Evolutionary conservation across 2,797 vertebrate species (phyloP).

Genomic region (Gephyroberyx darwinii): DNA sequence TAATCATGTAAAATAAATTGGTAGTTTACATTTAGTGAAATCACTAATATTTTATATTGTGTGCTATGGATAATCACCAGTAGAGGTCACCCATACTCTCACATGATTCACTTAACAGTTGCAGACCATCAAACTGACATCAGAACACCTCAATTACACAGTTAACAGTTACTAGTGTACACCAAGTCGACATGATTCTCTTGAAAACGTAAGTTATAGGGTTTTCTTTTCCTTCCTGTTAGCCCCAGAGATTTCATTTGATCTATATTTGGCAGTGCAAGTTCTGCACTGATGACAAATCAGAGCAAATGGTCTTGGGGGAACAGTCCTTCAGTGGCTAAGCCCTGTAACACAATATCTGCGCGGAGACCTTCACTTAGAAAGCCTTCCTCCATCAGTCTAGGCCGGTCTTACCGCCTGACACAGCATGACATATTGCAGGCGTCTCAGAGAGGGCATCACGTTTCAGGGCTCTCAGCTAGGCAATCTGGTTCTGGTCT

Average conservation of each 20-base stretch:
- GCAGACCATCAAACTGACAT: not conserved
- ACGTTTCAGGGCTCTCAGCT: conserved; percentile 58
- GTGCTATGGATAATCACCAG: conserved; percentile 38
- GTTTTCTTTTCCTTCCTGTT: not conserved
- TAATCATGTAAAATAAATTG: no score
- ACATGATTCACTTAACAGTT: not conserved
- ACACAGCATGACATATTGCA: conserved; percentile 67
- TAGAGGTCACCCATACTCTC: conserved; percentile 49
- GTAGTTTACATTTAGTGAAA: not conserved
- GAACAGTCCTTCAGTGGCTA: conserved; percentile 6
- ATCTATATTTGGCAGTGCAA: not conserved
- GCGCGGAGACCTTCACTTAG: conserved; percentile 27
- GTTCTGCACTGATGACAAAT: conserved; percentile 8
- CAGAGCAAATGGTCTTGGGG: conserved; percentile 25
- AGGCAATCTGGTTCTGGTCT: conserved; percentile 52
- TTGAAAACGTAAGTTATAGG: no score
- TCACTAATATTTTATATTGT: not conserved
- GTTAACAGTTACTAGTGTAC: not conserved
- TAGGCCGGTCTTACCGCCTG: conserved; percentile 34
- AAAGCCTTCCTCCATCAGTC: conserved; percentile 38
- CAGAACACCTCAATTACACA: not conserved
- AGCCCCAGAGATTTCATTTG: not conserved
- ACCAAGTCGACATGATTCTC: not conserved
- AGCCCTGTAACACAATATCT: conserved; percentile 55
- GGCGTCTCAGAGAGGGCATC: conserved; percentile 54